These are phyloP conservation scores for Sitophilus oryzae DNA, from an alignment of 1,140 invertebrate genomes.

Conservation along the genomic window DNA sequence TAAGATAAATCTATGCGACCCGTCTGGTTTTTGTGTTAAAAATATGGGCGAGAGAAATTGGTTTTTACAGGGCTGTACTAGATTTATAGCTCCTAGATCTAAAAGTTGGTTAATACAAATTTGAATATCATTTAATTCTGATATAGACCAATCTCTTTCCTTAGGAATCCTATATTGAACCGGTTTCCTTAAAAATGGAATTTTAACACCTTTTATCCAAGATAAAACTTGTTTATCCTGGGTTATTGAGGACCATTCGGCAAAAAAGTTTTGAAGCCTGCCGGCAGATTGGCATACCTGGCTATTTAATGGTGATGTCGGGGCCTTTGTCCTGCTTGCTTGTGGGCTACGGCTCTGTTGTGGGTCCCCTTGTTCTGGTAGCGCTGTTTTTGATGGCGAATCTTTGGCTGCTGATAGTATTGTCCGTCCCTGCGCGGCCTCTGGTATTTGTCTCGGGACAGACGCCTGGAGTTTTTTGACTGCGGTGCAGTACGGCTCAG, in stretches of 20 bases:
- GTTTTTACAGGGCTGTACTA: background rate
- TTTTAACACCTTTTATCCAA: no score
- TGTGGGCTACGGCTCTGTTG: background rate
- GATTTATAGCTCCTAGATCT: conserved; percentile 2
- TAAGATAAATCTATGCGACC: conserved; percentile 32
- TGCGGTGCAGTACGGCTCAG: background rate
- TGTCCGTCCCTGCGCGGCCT: background rate
- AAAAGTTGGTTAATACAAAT: background rate
- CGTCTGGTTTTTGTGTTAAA: conserved; percentile 31
- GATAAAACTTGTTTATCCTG: no score
- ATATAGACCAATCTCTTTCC: background rate
- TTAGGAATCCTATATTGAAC: conserved; percentile 2
- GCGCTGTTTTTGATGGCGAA: background rate
- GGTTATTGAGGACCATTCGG: no score
- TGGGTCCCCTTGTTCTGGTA: background rate
- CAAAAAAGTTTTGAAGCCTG: no score
- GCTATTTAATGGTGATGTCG: background rate
- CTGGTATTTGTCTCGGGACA: background rate
- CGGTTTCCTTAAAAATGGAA: conserved; percentile 8
- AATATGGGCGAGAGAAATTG: conserved; percentile 36
- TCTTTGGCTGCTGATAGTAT: background rate
- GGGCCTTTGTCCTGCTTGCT: background rate
- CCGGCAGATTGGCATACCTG: background rate
- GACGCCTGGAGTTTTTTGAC: conserved; percentile 12
- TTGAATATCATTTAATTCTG: background rate